Conservation (phyloP, 2,797 vertebrate species). For the Megalops cyprinoides region DNA sequence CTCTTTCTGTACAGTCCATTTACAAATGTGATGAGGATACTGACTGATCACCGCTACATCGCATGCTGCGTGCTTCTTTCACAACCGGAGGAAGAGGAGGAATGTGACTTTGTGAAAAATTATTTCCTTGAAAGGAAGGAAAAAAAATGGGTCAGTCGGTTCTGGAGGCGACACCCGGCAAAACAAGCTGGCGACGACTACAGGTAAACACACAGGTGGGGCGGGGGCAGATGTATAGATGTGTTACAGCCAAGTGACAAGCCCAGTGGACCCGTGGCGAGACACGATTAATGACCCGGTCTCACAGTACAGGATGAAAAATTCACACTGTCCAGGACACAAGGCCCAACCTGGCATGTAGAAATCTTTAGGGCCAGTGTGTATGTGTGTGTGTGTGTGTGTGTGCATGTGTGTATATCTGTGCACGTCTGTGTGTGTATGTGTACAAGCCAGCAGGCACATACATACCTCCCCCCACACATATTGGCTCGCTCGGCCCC, state of each 20-base stretch:
- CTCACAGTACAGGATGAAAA: slow-evolving; percentile 88
- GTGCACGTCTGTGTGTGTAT: slow-evolving; percentile 35
- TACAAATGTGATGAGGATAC: slow-evolving; percentile 15
- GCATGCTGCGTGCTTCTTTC: background rate
- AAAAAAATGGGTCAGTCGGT: slow-evolving; percentile 63
- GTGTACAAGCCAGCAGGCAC: slow-evolving; percentile 35
- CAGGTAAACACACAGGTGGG: slow-evolving; percentile 35
- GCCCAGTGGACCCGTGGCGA: slow-evolving; percentile 84
- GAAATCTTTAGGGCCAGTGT: slow-evolving; percentile 78
- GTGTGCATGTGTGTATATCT: slow-evolving; percentile 34
- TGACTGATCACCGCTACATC: background rate
- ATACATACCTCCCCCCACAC: background rate
- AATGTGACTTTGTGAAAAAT: slow-evolving; percentile 6
- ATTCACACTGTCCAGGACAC: slow-evolving; percentile 79
- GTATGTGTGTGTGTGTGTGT: slow-evolving; percentile 20
- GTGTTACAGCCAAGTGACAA: slow-evolving; percentile 84
- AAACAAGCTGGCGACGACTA: slow-evolving; percentile 46
- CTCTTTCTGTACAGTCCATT: background rate
- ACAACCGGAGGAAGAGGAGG: background rate
- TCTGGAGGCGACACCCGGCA: slow-evolving; percentile 50
- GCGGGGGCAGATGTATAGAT: slow-evolving; percentile 77
- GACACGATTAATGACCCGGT: slow-evolving; percentile 89
- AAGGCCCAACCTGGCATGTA: slow-evolving; percentile 76
- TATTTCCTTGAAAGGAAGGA: slow-evolving; percentile 18
- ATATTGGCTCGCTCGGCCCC: background rate